These are phyloP conservation scores for Cylindroiulus punctatus DNA, from an alignment of 2,888 invertebrate species.

Conservation along the genomic window DNA sequence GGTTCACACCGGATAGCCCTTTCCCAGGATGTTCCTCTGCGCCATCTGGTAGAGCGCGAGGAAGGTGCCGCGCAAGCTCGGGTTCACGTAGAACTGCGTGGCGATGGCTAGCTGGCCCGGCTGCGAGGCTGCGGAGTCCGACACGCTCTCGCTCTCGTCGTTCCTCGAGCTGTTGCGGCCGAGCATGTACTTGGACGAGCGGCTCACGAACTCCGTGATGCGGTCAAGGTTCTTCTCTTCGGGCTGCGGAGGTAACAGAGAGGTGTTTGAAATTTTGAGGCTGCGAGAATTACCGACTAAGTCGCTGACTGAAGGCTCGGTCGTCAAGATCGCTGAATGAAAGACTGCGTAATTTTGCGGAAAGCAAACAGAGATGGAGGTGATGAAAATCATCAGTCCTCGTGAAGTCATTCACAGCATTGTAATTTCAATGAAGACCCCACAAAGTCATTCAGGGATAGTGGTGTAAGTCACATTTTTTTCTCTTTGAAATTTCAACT, in stretches of 20 bases:
- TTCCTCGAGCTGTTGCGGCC: background rate
- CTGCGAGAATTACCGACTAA: no score
- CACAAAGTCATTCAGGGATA: no score
- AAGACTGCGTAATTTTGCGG: no score
- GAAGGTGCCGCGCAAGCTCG: conserved; percentile 58
- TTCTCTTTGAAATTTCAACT: no score
- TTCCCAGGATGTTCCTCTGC: conserved; percentile 59
- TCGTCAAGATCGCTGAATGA: no score
- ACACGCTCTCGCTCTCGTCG: conserved; percentile 48
- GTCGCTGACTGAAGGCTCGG: no score
- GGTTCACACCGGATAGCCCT: conserved; percentile 57
- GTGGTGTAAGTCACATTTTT: no score
- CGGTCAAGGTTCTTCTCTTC: conserved; percentile 51
- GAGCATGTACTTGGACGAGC: conserved; percentile 51
- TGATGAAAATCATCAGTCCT: no score
- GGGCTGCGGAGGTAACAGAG: conserved; percentile 33
- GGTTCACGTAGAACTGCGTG: conserved; percentile 57
- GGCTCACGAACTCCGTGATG: conserved; percentile 49
- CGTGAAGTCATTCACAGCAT: no score
- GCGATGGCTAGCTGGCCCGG: background rate
- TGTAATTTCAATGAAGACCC: no score
- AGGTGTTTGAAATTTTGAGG: background rate
- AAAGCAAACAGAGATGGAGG: no score
- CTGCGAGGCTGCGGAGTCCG: conserved; percentile 35
- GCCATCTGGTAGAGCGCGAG: conserved; percentile 58